Percentiles rank a stretch among this genome's conserved stretches.
Evolutionary conservation across 1,140 invertebrate genomes (phyloP).

Genomic region (Cryptotermes secundus): DNA sequence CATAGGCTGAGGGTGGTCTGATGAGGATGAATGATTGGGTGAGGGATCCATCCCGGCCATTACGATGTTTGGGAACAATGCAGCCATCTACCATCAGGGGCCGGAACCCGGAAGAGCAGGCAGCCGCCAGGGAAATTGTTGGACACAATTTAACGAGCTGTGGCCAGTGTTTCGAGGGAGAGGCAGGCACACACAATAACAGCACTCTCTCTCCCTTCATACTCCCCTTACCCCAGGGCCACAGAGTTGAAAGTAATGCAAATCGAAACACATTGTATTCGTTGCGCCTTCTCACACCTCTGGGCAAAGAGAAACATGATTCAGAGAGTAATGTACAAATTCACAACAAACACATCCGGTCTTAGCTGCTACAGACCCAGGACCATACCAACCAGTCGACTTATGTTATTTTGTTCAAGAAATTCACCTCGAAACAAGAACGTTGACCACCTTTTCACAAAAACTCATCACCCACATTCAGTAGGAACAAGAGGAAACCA

Average conservation of each 20-base stretch:
- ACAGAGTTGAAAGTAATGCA: not conserved
- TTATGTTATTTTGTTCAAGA: no score
- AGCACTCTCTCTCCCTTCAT: not conserved
- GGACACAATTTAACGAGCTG: constrained; percentile 31
- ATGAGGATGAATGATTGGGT: not conserved
- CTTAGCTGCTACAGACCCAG: not conserved
- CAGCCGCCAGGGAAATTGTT: constrained; percentile 29
- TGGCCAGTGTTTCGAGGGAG: not conserved
- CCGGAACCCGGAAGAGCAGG: constrained; percentile 21
- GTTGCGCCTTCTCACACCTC: not conserved
- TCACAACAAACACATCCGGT: not conserved
- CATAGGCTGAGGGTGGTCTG: no score
- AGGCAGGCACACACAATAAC: not conserved
- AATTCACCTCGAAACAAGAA: no score
- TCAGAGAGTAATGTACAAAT: not conserved
- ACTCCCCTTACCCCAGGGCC: not conserved
- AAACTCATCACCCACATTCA: no score
- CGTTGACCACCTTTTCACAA: no score
- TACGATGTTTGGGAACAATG: constrained; percentile 23
- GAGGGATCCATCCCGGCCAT: constrained; percentile 23
- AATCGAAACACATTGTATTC: constrained; percentile 17
- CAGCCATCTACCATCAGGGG: constrained; percentile 14
- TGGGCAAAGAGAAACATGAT: not conserved
- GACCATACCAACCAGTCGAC: no score
- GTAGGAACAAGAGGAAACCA: no score